Percentiles rank a stretch among this genome's conserved stretches.
Evolutionary conservation across 2,888 invertebrate species (phyloP).

Genomic region (Neuroscelio doddi): DNA sequence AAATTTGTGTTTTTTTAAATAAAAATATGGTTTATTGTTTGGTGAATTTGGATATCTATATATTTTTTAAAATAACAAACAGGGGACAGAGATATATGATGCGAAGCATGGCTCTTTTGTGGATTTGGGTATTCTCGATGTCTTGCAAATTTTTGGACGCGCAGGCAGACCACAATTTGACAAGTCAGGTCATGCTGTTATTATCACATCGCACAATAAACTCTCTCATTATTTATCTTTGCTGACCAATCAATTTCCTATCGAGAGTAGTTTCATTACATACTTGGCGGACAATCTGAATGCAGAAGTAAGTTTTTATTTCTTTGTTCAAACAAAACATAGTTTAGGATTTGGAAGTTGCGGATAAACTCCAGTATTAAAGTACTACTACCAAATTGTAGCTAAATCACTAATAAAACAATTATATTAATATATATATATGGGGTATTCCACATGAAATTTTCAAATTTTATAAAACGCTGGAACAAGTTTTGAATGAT

Average conservation of each 20-base stretch:
- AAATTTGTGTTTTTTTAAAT: slow-evolving; percentile 4
- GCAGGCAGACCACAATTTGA: slow-evolving; percentile 99
- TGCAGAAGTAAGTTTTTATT: slow-evolving; percentile 83
- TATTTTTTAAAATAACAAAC: slow-evolving; percentile 47
- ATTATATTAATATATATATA: too few relatives aligned
- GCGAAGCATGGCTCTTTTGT: slow-evolving; percentile 94
- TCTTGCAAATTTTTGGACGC: slow-evolving; percentile 98
- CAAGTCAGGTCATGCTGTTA: slow-evolving; percentile 93
- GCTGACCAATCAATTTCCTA: slow-evolving; percentile 97
- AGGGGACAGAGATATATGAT: slow-evolving; percentile 98
- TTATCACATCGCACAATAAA: slow-evolving; percentile 94
- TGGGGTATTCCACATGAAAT: too few relatives aligned
- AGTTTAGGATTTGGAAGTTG: too few relatives aligned
- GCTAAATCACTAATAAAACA: too few relatives aligned
- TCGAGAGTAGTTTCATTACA: slow-evolving; percentile 96
- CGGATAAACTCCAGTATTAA: too few relatives aligned
- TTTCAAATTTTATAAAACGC: too few relatives aligned
- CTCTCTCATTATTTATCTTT: slow-evolving; percentile 93
- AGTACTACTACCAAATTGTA: too few relatives aligned
- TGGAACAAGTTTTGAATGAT: too few relatives aligned
- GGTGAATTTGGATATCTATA: neutral
- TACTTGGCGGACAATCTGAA: slow-evolving; percentile 96
- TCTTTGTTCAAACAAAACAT: slow-evolving; percentile 7
- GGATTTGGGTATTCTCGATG: slow-evolving; percentile 96
- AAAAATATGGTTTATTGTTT: neutral